A percentile compares a stretch with the other conserved stretches of the same genome.
phyloP scores from a whole-genome alignment of 2,113 vertebrate species.

The Mobula birostris region DNA sequence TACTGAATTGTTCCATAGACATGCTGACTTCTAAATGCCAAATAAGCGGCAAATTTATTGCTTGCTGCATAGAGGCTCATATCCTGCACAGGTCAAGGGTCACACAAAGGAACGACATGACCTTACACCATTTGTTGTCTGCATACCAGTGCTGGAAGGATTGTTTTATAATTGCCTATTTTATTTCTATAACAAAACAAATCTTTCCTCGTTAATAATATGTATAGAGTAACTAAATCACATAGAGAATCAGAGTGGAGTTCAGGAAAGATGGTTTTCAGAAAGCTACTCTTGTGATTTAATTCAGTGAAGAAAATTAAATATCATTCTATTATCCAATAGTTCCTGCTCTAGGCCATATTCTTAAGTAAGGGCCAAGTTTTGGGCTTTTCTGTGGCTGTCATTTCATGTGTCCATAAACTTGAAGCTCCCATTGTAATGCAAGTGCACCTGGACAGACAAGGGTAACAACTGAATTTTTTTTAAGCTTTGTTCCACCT shows the following conservation, averaged over 20 bases:
- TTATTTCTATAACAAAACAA: background rate
- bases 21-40: slow-evolving; percentile 25
- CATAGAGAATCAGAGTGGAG: too few species aligned
- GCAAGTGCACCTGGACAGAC: background rate
- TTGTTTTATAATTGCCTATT: background rate
- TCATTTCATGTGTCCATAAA: background rate
- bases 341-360: background rate
- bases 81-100: slow-evolving; percentile 34
- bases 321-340: background rate
- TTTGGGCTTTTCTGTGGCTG: background rate
- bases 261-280: background rate
- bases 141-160: slow-evolving; percentile 1
- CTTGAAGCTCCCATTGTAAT: background rate
- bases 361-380: background rate
- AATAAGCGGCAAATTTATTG: slow-evolving; percentile 33
- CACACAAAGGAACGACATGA: background rate
- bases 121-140: slow-evolving; percentile 24
- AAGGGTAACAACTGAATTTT: background rate
- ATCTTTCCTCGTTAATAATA: background rate
- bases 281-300: background rate
- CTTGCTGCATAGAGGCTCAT: slow-evolving; percentile 12
- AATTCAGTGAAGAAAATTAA: background rate
- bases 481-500: background rate
- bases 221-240: background rate
- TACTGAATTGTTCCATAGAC: slow-evolving; percentile 21